Evolutionary conservation across 2,113 vertebrate genomes (phyloP).

Genomic region (Tylochromis polylepis): DNA sequence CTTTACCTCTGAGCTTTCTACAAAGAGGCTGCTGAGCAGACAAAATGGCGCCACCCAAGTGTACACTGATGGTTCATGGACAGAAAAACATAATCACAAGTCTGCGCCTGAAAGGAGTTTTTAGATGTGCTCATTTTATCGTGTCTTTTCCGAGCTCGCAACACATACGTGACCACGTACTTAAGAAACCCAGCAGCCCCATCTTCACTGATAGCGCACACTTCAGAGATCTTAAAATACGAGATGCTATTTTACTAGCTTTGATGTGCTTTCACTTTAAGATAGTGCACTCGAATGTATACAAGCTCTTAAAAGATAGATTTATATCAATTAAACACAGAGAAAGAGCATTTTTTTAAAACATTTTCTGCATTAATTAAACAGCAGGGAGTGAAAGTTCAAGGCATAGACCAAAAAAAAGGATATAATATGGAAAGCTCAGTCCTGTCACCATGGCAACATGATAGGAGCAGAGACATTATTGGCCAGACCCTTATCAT

Average conservation of each 20-base stretch:
- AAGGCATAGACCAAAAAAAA: conserved; percentile 78
- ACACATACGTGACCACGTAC: neutral
- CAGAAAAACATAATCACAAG: neutral
- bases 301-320: neutral
- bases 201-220: neutral
- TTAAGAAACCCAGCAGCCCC: conserved; percentile 9
- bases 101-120: neutral
- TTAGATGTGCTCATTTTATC: neutral
- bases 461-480: conserved; percentile 74
- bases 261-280: conserved; percentile 9
- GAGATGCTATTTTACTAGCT: conserved; percentile 16
- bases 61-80: neutral
- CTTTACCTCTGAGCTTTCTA: neutral
- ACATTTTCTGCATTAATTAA: conserved; percentile 73
- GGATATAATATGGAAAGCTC: conserved; percentile 82
- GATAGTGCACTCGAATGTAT: neutral
- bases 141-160: neutral
- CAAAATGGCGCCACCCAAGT: conserved; percentile 9
- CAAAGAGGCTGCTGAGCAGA: neutral
- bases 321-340: conserved; percentile 42
- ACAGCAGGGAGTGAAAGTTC: conserved; percentile 71
- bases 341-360: conserved; percentile 55
- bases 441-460: conserved; percentile 87
- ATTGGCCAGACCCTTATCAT: conserved; percentile 77
- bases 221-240: conserved; percentile 15